phyloP scores from a whole-genome alignment of 2,113 vertebrate species.

The Macaca fascicularis region T2T-MFA8v1.1 NC_088387.1:111754001-111754500 shows the following conservation, averaged over 20 bases:
- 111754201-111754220: neutral
- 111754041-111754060: neutral
- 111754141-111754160: neutral
- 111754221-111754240: neutral
- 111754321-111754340: neutral
- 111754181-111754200: neutral
- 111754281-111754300: neutral
- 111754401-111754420: neutral
- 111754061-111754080: neutral
- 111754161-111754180: neutral
- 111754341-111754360: neutral
- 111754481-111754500: fast-evolving
- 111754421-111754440: fast-evolving
- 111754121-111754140: neutral
- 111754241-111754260: neutral
- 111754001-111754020: neutral
- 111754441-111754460: neutral
- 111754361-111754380: fast-evolving
- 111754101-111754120: neutral
- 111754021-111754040: neutral
- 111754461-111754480: fast-evolving
- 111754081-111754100: neutral
- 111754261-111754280: neutral
- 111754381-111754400: neutral
- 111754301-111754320: neutral